Conservation (phyloP, 2,797 vertebrate genomes). For the Neosilurus mollespiculum region DNA sequence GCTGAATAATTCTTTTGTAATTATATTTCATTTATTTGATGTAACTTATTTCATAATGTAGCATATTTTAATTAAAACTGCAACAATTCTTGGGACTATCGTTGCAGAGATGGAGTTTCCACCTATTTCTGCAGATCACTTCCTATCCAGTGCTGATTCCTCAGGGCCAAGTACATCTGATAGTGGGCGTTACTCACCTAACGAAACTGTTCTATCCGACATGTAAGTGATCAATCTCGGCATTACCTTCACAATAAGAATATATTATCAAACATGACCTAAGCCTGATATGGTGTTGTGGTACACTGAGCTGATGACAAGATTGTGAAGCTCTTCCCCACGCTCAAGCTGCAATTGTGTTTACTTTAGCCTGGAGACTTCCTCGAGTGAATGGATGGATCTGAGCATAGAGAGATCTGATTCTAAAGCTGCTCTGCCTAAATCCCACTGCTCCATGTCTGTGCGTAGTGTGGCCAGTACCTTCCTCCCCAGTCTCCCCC, state of each 20-base stretch:
- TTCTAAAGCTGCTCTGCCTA: conserved; percentile 54
- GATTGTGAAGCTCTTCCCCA: not conserved
- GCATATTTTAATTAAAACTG: no score
- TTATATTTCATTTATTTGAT: no score
- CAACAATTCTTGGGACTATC: not conserved
- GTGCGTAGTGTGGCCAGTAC: conserved; percentile 72
- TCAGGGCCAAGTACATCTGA: conserved; percentile 65
- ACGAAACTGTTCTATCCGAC: conserved; percentile 44
- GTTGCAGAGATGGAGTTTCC: conserved; percentile 71
- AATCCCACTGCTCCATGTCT: conserved; percentile 66
- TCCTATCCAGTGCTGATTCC: conserved; percentile 52
- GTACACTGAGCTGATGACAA: not conserved
- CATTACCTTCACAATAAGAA: no score
- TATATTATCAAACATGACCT: not conserved
- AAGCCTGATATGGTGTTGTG: not conserved
- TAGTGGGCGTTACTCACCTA: conserved; percentile 73
- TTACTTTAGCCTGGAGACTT: conserved; percentile 61
- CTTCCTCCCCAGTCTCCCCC: conserved; percentile 69
- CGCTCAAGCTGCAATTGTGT: not conserved
- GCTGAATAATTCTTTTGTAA: no score
- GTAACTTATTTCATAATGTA: no score
- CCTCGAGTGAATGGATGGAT: conserved; percentile 69
- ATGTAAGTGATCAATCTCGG: conserved; percentile 30
- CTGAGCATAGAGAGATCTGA: conserved; percentile 53
- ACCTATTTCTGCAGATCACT: conserved; percentile 63